Percentiles rank a stretch among this genome's conserved stretches.
Evolutionary conservation across 2,888 invertebrate genomes (phyloP).

Genomic region (Andrena marginata): DNA sequence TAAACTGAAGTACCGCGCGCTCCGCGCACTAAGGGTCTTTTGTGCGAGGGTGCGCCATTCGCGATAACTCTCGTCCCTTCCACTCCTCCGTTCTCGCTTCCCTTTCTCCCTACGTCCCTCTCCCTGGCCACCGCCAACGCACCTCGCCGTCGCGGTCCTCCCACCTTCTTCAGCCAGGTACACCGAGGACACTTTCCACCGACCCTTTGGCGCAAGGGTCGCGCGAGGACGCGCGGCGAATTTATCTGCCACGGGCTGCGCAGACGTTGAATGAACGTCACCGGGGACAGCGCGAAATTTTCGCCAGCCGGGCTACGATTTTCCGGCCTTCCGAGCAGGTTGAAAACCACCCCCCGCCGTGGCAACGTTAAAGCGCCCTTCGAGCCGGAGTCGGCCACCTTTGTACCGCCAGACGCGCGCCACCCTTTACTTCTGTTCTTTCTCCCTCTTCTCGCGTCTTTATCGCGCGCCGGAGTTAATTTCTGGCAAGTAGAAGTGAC

Average conservation of each 20-base stretch:
- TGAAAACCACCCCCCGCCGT: conserved; percentile 15
- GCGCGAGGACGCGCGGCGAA: conserved; percentile 14
- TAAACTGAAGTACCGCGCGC: conserved; percentile 78
- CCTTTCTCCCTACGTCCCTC: neutral
- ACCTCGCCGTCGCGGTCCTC: conserved; percentile 7
- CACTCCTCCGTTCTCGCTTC: conserved; percentile 49
- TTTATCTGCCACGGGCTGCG: conserved; percentile 28
- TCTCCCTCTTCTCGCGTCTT: neutral
- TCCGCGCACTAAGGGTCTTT: conserved; percentile 75
- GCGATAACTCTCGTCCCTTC: conserved; percentile 67
- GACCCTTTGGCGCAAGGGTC: neutral
- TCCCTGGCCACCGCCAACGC: neutral
- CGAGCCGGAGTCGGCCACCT: conserved; percentile 21
- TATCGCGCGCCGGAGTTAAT: conserved; percentile 23
- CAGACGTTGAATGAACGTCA: conserved; percentile 27
- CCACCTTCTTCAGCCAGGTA: conserved; percentile 45
- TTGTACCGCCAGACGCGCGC: conserved; percentile 33
- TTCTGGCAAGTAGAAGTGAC: conserved; percentile 11
- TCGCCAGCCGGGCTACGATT: conserved; percentile 42
- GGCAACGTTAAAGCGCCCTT: conserved; percentile 34
- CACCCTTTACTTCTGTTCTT: neutral
- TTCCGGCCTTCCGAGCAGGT: conserved; percentile 32
- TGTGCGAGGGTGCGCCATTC: conserved; percentile 73
- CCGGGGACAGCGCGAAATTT: conserved; percentile 17
- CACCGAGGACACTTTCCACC: neutral